These are phyloP conservation scores for Protophormia terraenovae DNA, from an alignment of 2,888 invertebrate species.

Conservation along the genomic window DNA sequence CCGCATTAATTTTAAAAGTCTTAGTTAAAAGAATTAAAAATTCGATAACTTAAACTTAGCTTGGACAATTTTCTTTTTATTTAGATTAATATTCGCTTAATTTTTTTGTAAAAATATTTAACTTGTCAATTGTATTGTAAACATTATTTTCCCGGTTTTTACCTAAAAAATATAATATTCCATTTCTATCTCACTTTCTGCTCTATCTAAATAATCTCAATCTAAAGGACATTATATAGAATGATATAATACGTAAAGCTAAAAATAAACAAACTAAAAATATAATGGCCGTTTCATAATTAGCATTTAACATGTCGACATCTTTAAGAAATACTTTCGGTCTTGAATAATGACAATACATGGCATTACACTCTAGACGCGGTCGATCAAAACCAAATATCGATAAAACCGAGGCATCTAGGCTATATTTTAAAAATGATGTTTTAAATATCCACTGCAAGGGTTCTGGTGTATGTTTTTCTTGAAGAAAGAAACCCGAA, in stretches of 20 bases:
- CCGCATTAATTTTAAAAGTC: too few species aligned
- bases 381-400: conserved; percentile 91
- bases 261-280: conserved; percentile 86
- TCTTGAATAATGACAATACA: conserved; percentile 88
- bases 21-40: not conserved
- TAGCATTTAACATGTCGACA: conserved; percentile 86
- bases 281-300: conserved; percentile 85
- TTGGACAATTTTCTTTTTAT: not conserved
- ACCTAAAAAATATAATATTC: not conserved
- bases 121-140: not conserved
- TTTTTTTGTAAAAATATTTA: not conserved
- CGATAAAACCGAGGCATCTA: conserved; percentile 90
- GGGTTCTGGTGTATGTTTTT: conserved; percentile 89
- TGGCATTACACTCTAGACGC: conserved; percentile 87
- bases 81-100: conserved; percentile 33
- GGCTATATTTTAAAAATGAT: conserved; percentile 94
- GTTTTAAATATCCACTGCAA: conserved; percentile 93
- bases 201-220: conserved; percentile 82
- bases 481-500: conserved; percentile 95
- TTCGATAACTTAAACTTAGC: not conserved
- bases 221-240: conserved; percentile 85
- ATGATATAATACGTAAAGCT: conserved; percentile 85
- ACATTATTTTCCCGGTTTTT: not conserved
- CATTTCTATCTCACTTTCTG: not conserved
- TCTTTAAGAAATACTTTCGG: conserved; percentile 89